These are phyloP conservation scores for Pristionchus fissidentatus DNA, from an alignment of 2,888 invertebrate species.

Conservation along the genomic window DNA sequence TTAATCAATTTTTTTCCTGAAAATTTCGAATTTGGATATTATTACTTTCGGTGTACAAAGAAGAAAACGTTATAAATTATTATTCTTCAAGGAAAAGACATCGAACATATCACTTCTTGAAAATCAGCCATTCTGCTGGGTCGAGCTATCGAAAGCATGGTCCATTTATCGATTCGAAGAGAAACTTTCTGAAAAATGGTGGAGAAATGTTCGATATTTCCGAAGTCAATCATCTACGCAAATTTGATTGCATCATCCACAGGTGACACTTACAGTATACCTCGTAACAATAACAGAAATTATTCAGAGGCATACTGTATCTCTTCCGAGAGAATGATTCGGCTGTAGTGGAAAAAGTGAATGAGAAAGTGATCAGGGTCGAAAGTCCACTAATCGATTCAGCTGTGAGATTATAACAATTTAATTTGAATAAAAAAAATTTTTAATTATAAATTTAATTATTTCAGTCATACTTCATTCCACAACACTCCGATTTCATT, in stretches of 20 bases:
- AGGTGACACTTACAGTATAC: no score
- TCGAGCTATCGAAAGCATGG: slow-evolving; percentile 5
- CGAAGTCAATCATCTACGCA: neutral
- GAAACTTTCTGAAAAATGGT: neutral
- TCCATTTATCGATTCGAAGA: slow-evolving; percentile 10
- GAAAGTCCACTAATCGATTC: neutral
- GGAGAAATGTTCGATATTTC: slow-evolving; percentile 17
- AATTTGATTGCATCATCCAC: neutral
- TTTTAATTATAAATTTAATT: no score
- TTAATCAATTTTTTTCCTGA: no score
- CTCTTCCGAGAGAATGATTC: slow-evolving; percentile 15
- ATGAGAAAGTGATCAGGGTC: slow-evolving; percentile 9
- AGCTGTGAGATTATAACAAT: neutral
- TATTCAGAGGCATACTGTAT: neutral
- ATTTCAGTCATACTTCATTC: neutral
- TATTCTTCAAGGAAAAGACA: slow-evolving; percentile 12
- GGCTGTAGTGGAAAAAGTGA: neutral
- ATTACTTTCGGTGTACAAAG: no score
- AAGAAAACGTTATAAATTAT: neutral
- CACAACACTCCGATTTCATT: slow-evolving; percentile 28
- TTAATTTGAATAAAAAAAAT: no score
- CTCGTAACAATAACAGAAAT: neutral
- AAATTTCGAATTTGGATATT: no score
- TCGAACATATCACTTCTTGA: slow-evolving; percentile 15
- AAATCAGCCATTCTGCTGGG: neutral